Conservation (phyloP, 2,113 vertebrate genomes). For the Typhlomys cinereus region DNA sequence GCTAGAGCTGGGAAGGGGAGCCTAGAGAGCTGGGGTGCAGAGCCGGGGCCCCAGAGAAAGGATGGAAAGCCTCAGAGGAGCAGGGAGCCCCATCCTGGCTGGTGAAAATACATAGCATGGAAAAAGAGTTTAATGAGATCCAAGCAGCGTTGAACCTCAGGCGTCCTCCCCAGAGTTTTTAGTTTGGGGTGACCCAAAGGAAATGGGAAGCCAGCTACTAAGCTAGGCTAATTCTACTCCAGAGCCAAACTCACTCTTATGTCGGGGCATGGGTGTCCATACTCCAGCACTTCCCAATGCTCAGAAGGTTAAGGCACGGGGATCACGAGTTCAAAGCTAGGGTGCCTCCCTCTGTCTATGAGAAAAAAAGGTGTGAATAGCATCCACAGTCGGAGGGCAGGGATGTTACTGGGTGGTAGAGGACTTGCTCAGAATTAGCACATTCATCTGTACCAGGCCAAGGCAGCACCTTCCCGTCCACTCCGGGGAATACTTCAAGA, state of each 20-base stretch:
- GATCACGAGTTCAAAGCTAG: background rate
- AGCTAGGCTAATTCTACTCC: background rate
- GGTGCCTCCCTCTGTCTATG: too few relatives aligned
- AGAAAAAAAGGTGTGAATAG: too few relatives aligned
- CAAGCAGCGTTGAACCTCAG: background rate
- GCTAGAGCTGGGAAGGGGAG: background rate
- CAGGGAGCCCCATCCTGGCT: background rate
- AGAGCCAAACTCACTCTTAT: background rate
- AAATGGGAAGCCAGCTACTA: background rate
- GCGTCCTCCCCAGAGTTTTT: background rate
- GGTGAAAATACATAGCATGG: background rate
- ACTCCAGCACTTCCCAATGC: background rate
- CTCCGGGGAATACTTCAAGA: background rate
- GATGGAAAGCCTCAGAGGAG: accelerated
- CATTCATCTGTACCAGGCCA: too few relatives aligned
- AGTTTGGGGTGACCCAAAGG: background rate
- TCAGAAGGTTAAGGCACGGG: background rate
- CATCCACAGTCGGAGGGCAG: background rate
- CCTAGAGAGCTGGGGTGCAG: background rate
- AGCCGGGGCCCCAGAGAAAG: background rate
- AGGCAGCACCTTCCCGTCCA: too few relatives aligned
- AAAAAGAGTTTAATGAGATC: background rate
- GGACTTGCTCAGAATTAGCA: background rate
- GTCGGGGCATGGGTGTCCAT: background rate
- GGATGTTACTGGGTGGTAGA: background rate